phyloP scores from a whole-genome alignment of 1,140 invertebrate species.

The Eufriesea mexicana region DNA sequence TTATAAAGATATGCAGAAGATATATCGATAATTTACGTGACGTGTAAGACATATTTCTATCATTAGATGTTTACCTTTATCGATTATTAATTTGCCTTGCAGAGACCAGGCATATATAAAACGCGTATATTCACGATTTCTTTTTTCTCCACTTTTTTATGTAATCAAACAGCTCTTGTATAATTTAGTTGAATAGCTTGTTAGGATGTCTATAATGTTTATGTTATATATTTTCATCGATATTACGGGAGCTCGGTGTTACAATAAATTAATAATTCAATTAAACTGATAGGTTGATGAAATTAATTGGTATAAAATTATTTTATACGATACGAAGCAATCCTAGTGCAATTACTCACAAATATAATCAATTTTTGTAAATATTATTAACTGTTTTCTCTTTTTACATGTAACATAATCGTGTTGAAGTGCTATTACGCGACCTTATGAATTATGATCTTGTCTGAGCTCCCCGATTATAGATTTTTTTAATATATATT shows the following conservation, averaged over 20 bases:
- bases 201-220: conserved; percentile 64
- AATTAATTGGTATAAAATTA: background rate
- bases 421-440: background rate
- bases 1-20: conserved; percentile 21
- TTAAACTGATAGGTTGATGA: background rate
- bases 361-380: conserved; percentile 52
- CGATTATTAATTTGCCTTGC: conserved; percentile 46
- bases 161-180: conserved; percentile 71
- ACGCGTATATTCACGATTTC: conserved; percentile 51
- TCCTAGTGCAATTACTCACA: conserved; percentile 56
- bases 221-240: conserved; percentile 58
- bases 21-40: conserved; percentile 50
- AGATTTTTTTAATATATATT: conserved; percentile 34
- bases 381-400: conserved; percentile 34
- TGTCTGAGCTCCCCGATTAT: conserved; percentile 40
- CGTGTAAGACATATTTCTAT: conserved; percentile 52
- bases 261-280: conserved; percentile 13
- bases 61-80: conserved; percentile 46
- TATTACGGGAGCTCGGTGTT: conserved; percentile 47
- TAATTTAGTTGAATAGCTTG: conserved; percentile 71
- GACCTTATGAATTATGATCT: background rate
- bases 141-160: conserved; percentile 63
- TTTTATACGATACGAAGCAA: conserved; percentile 33
- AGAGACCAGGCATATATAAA: conserved; percentile 38
- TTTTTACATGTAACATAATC: conserved; percentile 49